These are phyloP conservation scores for Pachydiplax longipennis DNA, from an alignment of 2,888 invertebrate species.

Conservation along the genomic window DNA sequence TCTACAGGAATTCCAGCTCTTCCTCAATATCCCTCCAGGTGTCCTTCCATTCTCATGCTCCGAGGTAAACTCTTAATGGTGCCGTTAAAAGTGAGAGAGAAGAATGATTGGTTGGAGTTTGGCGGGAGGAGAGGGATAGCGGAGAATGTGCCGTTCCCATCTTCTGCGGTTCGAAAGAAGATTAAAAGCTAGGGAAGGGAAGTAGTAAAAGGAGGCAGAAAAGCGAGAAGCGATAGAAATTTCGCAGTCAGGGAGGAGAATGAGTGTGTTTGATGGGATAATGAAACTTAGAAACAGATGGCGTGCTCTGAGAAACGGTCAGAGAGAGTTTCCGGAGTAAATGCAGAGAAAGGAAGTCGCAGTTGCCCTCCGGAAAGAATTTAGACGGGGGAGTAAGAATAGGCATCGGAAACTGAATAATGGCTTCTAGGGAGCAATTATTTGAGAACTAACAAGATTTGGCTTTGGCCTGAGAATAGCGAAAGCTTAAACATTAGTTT, in stretches of 20 bases:
- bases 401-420: too few species aligned
- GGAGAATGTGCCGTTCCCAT: background rate
- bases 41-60: background rate
- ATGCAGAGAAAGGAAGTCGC: too few species aligned
- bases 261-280: background rate
- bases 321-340: too few species aligned
- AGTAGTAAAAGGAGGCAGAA: background rate
- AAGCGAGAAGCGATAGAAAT: background rate
- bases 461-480: too few species aligned
- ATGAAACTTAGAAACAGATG: background rate
- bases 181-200: background rate
- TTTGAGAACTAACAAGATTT: background rate
- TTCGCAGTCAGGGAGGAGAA: background rate
- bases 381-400: too few species aligned
- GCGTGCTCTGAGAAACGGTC: background rate
- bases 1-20: slow-evolving; percentile 15
- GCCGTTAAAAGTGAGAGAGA: slow-evolving; percentile 6
- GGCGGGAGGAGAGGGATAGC: background rate
- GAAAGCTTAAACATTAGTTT: too few species aligned
- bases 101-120: slow-evolving; percentile 17
- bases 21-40: background rate
- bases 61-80: slow-evolving; percentile 34
- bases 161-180: slow-evolving; percentile 14
- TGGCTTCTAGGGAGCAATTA: too few species aligned
- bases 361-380: too few species aligned